These are phyloP conservation scores for Meloidogyne chitwoodi DNA, from an alignment of 1,140 invertebrate species.

Conservation along the genomic window DNA sequence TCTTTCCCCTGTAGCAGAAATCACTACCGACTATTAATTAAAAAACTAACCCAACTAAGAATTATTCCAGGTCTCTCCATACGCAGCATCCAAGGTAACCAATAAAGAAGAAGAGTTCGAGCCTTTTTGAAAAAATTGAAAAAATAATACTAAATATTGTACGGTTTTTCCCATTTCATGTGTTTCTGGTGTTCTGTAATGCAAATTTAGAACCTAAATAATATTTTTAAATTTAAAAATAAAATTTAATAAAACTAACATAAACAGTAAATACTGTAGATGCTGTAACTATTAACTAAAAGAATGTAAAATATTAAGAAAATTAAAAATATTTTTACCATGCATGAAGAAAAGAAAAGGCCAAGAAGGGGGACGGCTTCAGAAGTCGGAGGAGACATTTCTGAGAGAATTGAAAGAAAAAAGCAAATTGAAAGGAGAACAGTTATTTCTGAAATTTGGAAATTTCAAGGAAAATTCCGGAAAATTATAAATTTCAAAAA, in stretches of 20 bases:
- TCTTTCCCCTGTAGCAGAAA: too few relatives aligned
- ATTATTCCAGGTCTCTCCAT: conserved; percentile 54
- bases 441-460: conserved; percentile 80
- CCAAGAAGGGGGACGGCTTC: conserved; percentile 91
- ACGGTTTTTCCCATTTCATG: conserved; percentile 89
- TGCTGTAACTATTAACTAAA: conserved; percentile 87
- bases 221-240: not conserved
- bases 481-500: not conserved
- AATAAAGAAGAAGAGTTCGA: conserved; percentile 55
- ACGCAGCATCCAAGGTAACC: conserved; percentile 53
- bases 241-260: conserved; percentile 85
- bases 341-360: conserved; percentile 99
- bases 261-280: conserved; percentile 97
- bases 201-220: conserved; percentile 43
- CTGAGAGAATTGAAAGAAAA: conserved; percentile 62
- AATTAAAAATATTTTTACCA: conserved; percentile 65
- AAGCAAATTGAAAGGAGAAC: conserved; percentile 64
- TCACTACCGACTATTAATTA: too few relatives aligned
- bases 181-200: conserved; percentile 93
- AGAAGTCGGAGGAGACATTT: conserved; percentile 88
- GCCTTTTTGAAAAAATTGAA: conserved; percentile 34
- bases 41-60: conserved; percentile 4
- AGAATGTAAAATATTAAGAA: not conserved
- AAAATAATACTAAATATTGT: conserved; percentile 6
- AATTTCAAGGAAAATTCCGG: not conserved